Evolutionary conservation across 2,888 invertebrate genomes (phyloP).

Genomic region (Heliconius hortense): DNA sequence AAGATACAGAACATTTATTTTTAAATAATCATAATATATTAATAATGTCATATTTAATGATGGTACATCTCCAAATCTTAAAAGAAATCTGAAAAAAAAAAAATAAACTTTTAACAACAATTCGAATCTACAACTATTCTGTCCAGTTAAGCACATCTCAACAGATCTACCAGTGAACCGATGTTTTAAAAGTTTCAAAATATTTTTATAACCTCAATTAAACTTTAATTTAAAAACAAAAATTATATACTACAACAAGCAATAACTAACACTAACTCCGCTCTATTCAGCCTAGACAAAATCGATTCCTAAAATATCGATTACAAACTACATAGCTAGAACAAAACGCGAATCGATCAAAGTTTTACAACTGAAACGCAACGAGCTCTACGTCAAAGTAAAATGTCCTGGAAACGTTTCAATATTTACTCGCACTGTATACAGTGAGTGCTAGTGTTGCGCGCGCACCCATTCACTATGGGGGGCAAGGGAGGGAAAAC

Average conservation of each 20-base stretch:
- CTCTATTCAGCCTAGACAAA: neutral
- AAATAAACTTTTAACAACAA: too few species aligned
- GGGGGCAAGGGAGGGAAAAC: conserved; percentile 26
- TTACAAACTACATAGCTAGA: neutral
- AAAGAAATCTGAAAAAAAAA: neutral
- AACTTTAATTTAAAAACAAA: neutral
- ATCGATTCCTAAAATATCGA: conserved; percentile 19
- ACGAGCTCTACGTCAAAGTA: conserved; percentile 36
- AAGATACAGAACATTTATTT: neutral
- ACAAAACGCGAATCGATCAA: conserved; percentile 14
- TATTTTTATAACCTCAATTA: neutral
- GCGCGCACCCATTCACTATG: conserved; percentile 70
- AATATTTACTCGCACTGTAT: conserved; percentile 44
- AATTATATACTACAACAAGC: neutral
- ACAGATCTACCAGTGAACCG: neutral
- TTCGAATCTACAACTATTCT: too few species aligned
- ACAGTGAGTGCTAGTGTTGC: conserved; percentile 51
- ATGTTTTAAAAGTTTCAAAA: neutral
- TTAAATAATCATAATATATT: neutral
- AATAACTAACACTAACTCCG: neutral
- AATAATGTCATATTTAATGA: neutral
- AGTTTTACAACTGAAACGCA: conserved; percentile 17
- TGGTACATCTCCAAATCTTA: neutral
- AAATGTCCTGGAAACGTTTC: conserved; percentile 40
- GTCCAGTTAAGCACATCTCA: too few species aligned